phyloP scores from a whole-genome alignment of 2,113 vertebrate species.

The Monopterus albus region DNA sequence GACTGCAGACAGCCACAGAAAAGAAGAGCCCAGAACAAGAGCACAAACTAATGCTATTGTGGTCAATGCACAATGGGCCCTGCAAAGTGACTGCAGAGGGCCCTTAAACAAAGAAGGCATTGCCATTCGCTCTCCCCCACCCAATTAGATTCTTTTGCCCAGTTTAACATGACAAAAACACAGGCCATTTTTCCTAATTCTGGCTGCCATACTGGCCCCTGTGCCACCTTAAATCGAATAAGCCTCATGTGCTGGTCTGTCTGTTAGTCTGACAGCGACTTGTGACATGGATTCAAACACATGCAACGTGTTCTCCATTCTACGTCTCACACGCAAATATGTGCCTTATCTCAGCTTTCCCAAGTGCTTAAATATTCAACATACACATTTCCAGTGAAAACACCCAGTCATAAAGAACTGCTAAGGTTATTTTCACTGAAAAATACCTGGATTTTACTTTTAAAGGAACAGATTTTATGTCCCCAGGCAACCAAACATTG shows the following conservation, averaged over 20 bases:
- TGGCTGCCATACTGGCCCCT: conserved; percentile 69
- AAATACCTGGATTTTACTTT: not conserved
- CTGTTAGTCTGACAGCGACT: conserved; percentile 78
- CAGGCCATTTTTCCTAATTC: conserved; percentile 77
- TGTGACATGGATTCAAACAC: conserved; percentile 77
- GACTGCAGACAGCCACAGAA: conserved; percentile 82
- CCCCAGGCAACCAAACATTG: not conserved
- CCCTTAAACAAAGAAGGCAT: conserved; percentile 84
- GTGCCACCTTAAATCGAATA: conserved; percentile 74
- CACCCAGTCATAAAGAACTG: conserved; percentile 22
- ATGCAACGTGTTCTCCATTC: conserved; percentile 64
- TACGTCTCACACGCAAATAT: conserved; percentile 55
- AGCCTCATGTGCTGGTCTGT: conserved; percentile 58
- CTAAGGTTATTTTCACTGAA: conserved; percentile 10
- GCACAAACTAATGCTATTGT: conserved; percentile 89
- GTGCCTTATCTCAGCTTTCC: conserved; percentile 62
- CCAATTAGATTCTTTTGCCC: conserved; percentile 83
- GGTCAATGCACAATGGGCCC: conserved; percentile 83
- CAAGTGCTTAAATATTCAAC: conserved; percentile 75
- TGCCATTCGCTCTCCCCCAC: conserved; percentile 72
- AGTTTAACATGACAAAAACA: conserved; percentile 86
- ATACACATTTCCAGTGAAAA: conserved; percentile 69
- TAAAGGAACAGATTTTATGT: conserved; percentile 9
- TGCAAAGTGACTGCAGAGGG: conserved; percentile 86
- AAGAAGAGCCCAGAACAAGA: conserved; percentile 78